These are phyloP conservation scores for Acanthiza pusilla DNA, from an alignment of 2,797 vertebrate species.

Conservation along the genomic window DNA sequence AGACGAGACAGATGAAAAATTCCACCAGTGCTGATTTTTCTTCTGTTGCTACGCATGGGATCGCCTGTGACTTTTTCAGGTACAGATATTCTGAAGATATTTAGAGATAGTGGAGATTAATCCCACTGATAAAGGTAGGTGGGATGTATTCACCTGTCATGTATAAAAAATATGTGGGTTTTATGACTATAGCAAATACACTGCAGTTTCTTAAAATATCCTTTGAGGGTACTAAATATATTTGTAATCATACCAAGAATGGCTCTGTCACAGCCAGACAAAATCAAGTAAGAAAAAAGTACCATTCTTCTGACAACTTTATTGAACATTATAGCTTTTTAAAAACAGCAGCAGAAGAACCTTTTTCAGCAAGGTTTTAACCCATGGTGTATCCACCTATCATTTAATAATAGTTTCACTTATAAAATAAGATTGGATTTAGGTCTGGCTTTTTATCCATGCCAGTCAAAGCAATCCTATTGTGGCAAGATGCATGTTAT, in stretches of 20 bases:
- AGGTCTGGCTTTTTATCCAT: neutral
- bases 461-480: conserved; percentile 34
- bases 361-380: conserved; percentile 7
- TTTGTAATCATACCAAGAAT: neutral
- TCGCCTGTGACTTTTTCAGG: neutral
- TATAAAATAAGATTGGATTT: conserved; percentile 21
- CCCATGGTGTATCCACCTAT: neutral
- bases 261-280: neutral
- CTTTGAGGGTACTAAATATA: neutral
- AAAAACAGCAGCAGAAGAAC: neutral
- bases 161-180: neutral
- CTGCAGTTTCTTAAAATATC: neutral
- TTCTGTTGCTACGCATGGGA: neutral
- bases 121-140: neutral
- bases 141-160: neutral
- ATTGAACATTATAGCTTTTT: neutral
- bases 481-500: conserved; percentile 12
- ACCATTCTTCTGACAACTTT: neutral
- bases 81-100: neutral
- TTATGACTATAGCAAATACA: neutral
- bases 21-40: neutral
- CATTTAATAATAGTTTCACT: neutral
- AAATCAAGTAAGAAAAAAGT: neutral
- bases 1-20: neutral
- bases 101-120: neutral